A percentile compares a stretch with the other conserved stretches of the same genome.
phyloP scores from a whole-genome alignment of 2,113 vertebrate species.

The Danionella cerebrum region DNA sequence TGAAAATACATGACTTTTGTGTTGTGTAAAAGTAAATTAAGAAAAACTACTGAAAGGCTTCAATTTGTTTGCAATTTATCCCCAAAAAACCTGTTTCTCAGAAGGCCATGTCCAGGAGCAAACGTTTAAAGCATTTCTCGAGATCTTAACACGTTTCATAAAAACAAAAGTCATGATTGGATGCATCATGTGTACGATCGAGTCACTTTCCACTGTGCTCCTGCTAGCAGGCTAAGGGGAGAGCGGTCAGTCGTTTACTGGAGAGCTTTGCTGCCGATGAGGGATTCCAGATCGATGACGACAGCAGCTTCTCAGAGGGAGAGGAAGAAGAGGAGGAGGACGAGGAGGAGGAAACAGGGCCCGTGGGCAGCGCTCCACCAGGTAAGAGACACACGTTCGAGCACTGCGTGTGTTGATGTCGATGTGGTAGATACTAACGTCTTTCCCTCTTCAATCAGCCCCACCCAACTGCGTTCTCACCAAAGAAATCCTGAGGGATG shows the following conservation, averaged over 20 bases:
- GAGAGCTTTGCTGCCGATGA: conserved; percentile 85
- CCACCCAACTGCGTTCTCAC: conserved; percentile 77
- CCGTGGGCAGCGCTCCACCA: conserved; percentile 47
- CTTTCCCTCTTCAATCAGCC: conserved; percentile 44
- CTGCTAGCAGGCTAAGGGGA: conserved; percentile 67
- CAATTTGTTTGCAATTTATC: too few relatives aligned
- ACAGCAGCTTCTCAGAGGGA: conserved; percentile 87
- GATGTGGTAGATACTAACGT: neutral
- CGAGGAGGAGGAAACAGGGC: conserved; percentile 22
- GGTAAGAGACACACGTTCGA: conserved; percentile 45
- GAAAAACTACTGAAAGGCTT: too few relatives aligned
- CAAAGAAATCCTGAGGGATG: conserved; percentile 84
- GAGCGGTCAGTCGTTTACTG: conserved; percentile 82
- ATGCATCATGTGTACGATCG: too few relatives aligned
- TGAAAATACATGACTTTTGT: too few relatives aligned
- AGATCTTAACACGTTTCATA: too few relatives aligned
- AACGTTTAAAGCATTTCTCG: too few relatives aligned
- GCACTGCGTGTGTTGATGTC: neutral
- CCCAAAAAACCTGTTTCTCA: too few relatives aligned
- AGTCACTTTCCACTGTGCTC: conserved; percentile 33
- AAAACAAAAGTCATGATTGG: too few relatives aligned
- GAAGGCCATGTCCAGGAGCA: too few relatives aligned
- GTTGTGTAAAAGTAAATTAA: too few relatives aligned
- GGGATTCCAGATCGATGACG: conserved; percentile 78
- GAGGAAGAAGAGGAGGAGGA: conserved; percentile 65